Evolutionary conservation across 2,113 vertebrate genomes (phyloP).

Genomic region (Ovibos moschatus): DNA sequence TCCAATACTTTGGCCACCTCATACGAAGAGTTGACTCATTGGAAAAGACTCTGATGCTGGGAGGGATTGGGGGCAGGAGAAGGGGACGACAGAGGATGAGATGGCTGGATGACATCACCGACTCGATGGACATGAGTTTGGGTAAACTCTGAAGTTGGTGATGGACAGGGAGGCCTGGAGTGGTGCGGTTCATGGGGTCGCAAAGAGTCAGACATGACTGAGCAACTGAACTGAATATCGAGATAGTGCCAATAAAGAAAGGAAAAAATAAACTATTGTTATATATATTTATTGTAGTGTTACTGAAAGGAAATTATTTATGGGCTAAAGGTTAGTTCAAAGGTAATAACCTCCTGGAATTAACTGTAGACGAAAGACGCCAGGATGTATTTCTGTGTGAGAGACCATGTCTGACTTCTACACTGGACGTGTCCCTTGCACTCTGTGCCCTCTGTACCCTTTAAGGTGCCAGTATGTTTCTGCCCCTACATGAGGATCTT

Average conservation of each 20-base stretch:
- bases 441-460: background rate
- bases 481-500: background rate
- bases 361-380: background rate
- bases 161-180: too few species aligned
- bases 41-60: too few species aligned
- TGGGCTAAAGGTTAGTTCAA: slow-evolving; percentile 16
- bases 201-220: too few species aligned
- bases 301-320: slow-evolving; percentile 38
- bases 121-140: too few species aligned
- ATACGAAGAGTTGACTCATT: too few species aligned
- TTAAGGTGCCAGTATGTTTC: background rate
- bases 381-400: background rate
- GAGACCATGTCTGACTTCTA: background rate
- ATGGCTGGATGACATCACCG: too few species aligned
- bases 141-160: too few species aligned
- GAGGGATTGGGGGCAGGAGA: too few species aligned
- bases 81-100: too few species aligned
- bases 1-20: too few species aligned
- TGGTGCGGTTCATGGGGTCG: too few species aligned
- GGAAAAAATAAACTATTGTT: background rate
- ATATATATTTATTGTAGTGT: background rate
- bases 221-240: too few species aligned
- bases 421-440: background rate
- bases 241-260: background rate
- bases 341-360: slow-evolving; percentile 50